Base-by-base conservation (phyloP, 2,888 invertebrate genomes). In the Cacoxenus indagator region DNA sequence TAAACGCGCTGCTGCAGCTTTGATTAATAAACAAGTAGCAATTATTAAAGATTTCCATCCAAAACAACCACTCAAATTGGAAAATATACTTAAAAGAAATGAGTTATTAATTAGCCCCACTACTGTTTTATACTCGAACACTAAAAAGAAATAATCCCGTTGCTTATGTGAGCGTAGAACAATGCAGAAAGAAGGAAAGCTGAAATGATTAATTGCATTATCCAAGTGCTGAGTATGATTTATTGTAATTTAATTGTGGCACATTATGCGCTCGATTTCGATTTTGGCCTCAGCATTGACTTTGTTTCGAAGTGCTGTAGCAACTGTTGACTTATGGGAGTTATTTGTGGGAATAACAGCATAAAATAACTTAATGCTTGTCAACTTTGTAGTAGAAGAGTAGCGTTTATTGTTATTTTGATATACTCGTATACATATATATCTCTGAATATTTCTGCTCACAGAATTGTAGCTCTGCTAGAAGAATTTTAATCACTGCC, bases 231-330 rank as follows among this genome's bases (percentile, higher is more conserved):
- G 76, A 82, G 75, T 77, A 81, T 81, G 81, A 81, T 84, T 81
- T 81, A 81, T 81, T 82, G 83, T 81, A 78, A 84, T 84, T 81
- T 81, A 81, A 81, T 81, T 81, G 81, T 83, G 81, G 78, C 81
- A 82, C 84, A 81, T 81, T 81, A 81, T 81, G 81, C 84, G 80
- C 81, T 81, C 84, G 78, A 81, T 83, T 81, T 81, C 75, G 82
- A 76, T 75, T 73, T 73, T 65, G 67, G 29, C 64, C 31, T n/a
- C n/a, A n/a, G n/a, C n/a, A n/a, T 64, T 48, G 31, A 14, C 24
- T 55, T 66, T 57, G 37, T 55, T 45, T 45, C 27, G 24, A 37
- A 31, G 5, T 31, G 5, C 6, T 31, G 31, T 31, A 31, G 31
- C 31, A 9, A 31, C 6, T 31, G 6, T 31, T 31, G 31, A 37